Conservation (phyloP, 2,888 invertebrate genomes). For the Drosophila setosimentum region DNA sequence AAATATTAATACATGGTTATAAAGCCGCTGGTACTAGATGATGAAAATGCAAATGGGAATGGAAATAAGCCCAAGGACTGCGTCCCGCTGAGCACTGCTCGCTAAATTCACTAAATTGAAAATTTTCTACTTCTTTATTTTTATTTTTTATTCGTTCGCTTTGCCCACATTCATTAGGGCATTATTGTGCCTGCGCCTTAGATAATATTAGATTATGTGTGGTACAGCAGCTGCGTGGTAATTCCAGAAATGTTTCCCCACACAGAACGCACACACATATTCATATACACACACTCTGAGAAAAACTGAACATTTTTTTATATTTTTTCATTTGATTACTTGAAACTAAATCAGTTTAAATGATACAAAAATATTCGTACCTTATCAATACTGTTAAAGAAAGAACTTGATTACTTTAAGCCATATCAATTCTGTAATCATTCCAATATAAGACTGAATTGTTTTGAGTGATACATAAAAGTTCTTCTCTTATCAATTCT, state of each 20-base stretch:
- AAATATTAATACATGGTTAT: constrained; percentile 78
- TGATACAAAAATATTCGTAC: neutral
- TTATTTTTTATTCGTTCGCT: constrained; percentile 21
- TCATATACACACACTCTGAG: neutral
- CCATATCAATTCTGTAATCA: too few relatives aligned
- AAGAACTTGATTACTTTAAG: neutral
- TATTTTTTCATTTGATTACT: neutral
- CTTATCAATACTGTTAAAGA: neutral
- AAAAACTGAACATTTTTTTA: neutral
- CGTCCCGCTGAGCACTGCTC: constrained; percentile 9
- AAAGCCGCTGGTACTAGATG: constrained; percentile 59
- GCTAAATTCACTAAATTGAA: constrained; percentile 60
- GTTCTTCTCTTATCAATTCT: neutral
- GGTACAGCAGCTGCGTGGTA: constrained; percentile 29
- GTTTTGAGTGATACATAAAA: neutral
- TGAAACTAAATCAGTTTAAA: neutral
- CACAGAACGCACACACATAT: neutral
- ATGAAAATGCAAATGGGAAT: constrained; percentile 46
- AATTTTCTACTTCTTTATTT: constrained; percentile 47
- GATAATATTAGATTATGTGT: constrained; percentile 77
- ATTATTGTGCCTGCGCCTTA: constrained; percentile 68
- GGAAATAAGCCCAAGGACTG: constrained; percentile 15
- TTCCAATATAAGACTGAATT: neutral
- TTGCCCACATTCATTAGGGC: constrained; percentile 70
- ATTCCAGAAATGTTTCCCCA: constrained; percentile 24